These are phyloP conservation scores for Rhynchophorus ferrugineus DNA, from an alignment of 1,140 invertebrate genomes.

Conservation along the genomic window DNA sequence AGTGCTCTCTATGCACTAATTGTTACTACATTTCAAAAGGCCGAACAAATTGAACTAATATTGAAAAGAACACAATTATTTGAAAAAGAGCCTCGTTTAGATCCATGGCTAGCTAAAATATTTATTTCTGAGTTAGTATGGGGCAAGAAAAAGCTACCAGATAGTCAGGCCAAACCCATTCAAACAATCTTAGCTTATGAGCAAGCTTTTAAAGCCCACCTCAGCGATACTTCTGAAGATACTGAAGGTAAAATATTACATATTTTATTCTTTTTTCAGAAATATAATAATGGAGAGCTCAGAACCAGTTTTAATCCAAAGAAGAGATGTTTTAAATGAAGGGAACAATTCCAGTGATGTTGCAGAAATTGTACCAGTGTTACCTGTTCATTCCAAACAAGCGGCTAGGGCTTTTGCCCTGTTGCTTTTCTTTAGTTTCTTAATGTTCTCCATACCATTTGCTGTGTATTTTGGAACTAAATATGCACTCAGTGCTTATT, in stretches of 20 bases:
- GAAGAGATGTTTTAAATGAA: slow-evolving; percentile 1
- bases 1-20: slow-evolving; percentile 66
- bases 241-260: slow-evolving; percentile 35
- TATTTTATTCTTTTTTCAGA: slow-evolving; percentile 25
- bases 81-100: slow-evolving; percentile 57
- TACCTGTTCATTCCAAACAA: slow-evolving; percentile 43
- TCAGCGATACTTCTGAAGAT: slow-evolving; percentile 29
- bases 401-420: slow-evolving; percentile 50
- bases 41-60: slow-evolving; percentile 53
- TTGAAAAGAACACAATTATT: slow-evolving; percentile 55
- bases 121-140: slow-evolving; percentile 76
- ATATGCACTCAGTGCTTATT: slow-evolving; percentile 54
- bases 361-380: slow-evolving; percentile 34
- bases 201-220: slow-evolving; percentile 44
- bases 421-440: slow-evolving; percentile 67
- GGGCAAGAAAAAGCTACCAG: slow-evolving; percentile 60
- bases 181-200: slow-evolving; percentile 59
- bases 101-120: slow-evolving; percentile 63
- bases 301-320: slow-evolving; percentile 5
- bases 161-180: slow-evolving; percentile 58
- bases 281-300: slow-evolving; percentile 22
- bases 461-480: slow-evolving; percentile 61
- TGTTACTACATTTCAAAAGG: slow-evolving; percentile 61
- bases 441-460: slow-evolving; percentile 80
- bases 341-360: not conserved